A percentile compares a stretch with the other conserved stretches of the same genome.
phyloP scores from a whole-genome alignment of 2,888 invertebrate species.

The Phasia obesa region DNA sequence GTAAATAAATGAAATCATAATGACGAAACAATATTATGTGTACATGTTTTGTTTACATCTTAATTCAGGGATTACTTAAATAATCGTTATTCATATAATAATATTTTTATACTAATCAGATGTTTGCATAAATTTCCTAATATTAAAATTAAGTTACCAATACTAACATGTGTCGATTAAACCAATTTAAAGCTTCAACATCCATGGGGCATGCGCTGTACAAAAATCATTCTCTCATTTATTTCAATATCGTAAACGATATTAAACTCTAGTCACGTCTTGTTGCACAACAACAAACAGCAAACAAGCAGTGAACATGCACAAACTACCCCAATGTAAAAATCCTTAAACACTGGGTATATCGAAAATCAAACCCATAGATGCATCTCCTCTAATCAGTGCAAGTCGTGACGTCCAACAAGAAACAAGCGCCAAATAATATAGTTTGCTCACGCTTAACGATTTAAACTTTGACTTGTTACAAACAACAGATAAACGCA shows the following conservation, averaged over 20 bases:
- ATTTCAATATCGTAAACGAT: conserved; percentile 74
- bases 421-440: conserved; percentile 71
- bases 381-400: conserved; percentile 73
- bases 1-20: too few relatives aligned
- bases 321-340: conserved; percentile 70
- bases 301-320: conserved; percentile 17
- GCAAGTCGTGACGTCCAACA: conserved; percentile 76
- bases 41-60: too few relatives aligned
- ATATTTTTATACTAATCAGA: too few relatives aligned
- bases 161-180: conserved; percentile 50
- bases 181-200: conserved; percentile 72
- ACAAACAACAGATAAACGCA: conserved; percentile 30
- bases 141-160: conserved; percentile 45
- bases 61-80: too few relatives aligned
- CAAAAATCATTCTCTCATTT: conserved; percentile 31
- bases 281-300: conserved; percentile 9
- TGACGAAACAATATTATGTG: too few relatives aligned
- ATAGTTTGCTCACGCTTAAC: conserved; percentile 2
- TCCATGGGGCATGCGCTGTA: conserved; percentile 63
- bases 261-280: conserved; percentile 65
- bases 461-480: conserved; percentile 37
- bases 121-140: too few relatives aligned
- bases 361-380: conserved; percentile 33
- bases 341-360: conserved; percentile 64
- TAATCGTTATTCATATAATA: too few relatives aligned